Evolutionary conservation across 2,113 vertebrate genomes (phyloP).

Genomic region (Menura novaehollandiae): DNA sequence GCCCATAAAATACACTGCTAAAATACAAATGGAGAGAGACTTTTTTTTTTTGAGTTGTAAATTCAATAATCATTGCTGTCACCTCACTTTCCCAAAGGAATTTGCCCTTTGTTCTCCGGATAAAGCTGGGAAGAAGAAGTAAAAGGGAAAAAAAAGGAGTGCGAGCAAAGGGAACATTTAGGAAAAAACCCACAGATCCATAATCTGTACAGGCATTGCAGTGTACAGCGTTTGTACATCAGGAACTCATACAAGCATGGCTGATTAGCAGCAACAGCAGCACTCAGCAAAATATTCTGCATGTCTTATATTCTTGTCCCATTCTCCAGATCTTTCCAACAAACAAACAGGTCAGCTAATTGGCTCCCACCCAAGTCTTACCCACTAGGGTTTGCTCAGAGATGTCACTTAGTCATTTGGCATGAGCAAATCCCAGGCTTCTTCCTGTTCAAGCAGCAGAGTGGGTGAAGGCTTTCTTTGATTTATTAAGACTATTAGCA

Average conservation of each 20-base stretch:
- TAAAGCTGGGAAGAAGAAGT: slow-evolving; percentile 46
- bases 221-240: neutral
- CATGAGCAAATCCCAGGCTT: slow-evolving; percentile 35
- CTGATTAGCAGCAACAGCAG: neutral
- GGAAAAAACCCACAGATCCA: neutral
- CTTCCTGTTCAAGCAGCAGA: slow-evolving; percentile 4
- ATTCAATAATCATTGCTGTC: slow-evolving; percentile 44
- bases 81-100: slow-evolving; percentile 36
- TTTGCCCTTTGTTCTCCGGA: slow-evolving; percentile 59
- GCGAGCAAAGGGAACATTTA: neutral
- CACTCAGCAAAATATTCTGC: neutral
- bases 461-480: slow-evolving; percentile 35
- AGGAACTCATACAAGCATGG: neutral
- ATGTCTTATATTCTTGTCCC: neutral
- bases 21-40: slow-evolving; percentile 33
- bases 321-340: slow-evolving; percentile 6
- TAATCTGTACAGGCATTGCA: neutral
- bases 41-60: slow-evolving; percentile 25
- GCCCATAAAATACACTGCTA: slow-evolving; percentile 38
- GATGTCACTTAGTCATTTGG: slow-evolving; percentile 43
- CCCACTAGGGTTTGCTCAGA: slow-evolving; percentile 24
- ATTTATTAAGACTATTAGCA: slow-evolving; percentile 53
- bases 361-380: slow-evolving; percentile 21
- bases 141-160: neutral
- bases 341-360: slow-evolving; percentile 48